These are phyloP conservation scores for Forbesichthys papilliferus DNA, from an alignment of 2,113 vertebrate species.

Conservation along the genomic window DNA sequence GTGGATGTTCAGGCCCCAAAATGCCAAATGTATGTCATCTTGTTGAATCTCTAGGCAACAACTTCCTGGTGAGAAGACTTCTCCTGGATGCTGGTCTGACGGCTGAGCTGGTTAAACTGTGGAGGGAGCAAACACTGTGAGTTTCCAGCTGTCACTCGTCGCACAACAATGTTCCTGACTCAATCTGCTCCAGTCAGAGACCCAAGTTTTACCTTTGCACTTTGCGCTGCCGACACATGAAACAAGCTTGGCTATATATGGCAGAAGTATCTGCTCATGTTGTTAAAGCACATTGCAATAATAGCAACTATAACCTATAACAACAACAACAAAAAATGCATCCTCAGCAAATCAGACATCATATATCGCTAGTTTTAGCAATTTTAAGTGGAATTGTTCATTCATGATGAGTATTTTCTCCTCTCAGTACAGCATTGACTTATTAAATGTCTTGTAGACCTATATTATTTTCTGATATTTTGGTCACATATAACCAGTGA, in stretches of 20 bases:
- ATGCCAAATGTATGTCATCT: constrained; percentile 25
- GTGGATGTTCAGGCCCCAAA: neutral
- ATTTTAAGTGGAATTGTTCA: too few species aligned
- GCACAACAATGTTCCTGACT: neutral
- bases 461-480: constrained; percentile 32
- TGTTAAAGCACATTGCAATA: too few species aligned
- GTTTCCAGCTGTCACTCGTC: constrained; percentile 40
- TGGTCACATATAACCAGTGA: constrained; percentile 30
- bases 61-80: constrained; percentile 85
- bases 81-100: constrained; percentile 94
- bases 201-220: too few species aligned
- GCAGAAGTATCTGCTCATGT: too few species aligned
- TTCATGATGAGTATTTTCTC: neutral
- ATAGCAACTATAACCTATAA: too few species aligned
- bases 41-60: constrained; percentile 81
- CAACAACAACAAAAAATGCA: too few species aligned
- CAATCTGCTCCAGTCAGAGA: too few species aligned
- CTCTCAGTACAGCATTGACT: constrained; percentile 32
- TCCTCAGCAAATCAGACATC: too few species aligned
- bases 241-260: too few species aligned
- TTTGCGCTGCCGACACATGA: too few species aligned
- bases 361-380: too few species aligned
- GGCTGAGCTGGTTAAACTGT: constrained; percentile 86
- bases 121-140: constrained; percentile 89
- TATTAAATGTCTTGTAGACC: constrained; percentile 15